Evolutionary conservation across 2,113 vertebrate genomes (phyloP).

Genomic region (Phalacrocorax brasilianus): DNA sequence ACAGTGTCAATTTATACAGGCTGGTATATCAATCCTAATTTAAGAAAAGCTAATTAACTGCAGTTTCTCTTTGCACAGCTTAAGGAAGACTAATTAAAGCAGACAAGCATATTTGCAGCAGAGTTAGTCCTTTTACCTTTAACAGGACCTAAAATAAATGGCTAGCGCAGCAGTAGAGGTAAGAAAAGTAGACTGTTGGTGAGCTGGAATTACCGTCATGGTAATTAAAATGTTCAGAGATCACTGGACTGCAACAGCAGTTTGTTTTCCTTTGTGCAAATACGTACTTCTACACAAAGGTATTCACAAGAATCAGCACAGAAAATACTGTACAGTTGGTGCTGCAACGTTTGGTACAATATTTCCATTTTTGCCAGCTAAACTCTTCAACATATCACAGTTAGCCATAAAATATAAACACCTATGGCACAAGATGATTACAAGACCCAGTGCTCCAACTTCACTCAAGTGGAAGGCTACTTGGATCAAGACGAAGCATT

Average conservation of each 20-base stretch:
- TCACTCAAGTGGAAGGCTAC: not conserved
- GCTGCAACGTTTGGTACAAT: not conserved
- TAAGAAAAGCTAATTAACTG: constrained; percentile 49
- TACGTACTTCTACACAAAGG: not conserved
- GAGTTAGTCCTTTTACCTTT: constrained; percentile 39
- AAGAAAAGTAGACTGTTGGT: not conserved
- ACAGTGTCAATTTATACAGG: not conserved
- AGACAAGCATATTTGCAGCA: not conserved
- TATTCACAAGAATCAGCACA: not conserved
- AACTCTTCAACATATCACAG: not conserved
- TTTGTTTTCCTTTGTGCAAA: constrained; percentile 39
- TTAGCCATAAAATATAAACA: not conserved
- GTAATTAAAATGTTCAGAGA: not conserved
- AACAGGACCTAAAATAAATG: constrained; percentile 32
- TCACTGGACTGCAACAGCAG: not conserved
- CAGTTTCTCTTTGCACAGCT: not conserved
- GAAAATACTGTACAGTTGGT: not conserved
- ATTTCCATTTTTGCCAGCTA: not conserved
- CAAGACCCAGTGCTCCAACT: not conserved
- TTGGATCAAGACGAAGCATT: not conserved
- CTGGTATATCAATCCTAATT: constrained; percentile 54
- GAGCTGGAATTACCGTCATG: not conserved
- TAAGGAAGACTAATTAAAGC: constrained; percentile 47
- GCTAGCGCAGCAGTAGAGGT: not conserved
- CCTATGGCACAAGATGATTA: not conserved